phyloP scores from a whole-genome alignment of 2,113 vertebrate genomes.

The Mastomys coucha region DNA sequence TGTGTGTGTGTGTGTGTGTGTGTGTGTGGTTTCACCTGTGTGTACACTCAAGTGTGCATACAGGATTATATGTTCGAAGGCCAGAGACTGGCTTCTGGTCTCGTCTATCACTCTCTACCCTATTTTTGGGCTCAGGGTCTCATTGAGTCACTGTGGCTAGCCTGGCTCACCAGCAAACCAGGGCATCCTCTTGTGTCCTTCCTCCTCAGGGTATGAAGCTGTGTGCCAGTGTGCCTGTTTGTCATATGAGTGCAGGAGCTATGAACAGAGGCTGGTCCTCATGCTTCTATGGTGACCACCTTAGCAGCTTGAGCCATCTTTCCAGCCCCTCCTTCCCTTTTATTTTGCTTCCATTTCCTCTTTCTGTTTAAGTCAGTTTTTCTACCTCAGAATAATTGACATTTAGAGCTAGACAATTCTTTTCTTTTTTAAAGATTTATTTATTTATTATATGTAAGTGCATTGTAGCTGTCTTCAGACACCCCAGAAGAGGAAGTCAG shows the following conservation, averaged over 20 bases:
- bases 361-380: neutral
- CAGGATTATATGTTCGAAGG: neutral
- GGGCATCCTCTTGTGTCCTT: neutral
- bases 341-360: neutral
- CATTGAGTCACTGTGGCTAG: neutral
- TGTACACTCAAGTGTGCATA: neutral
- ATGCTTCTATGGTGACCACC: neutral
- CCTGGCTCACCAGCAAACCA: neutral
- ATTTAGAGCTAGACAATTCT: neutral
- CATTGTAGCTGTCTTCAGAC: no score
- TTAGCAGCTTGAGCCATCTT: neutral
- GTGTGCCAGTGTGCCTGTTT: neutral
- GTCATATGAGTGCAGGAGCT: neutral
- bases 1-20: neutral
- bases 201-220: neutral
- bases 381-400: neutral
- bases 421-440: no score
- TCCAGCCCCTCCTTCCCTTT: neutral
- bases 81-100: neutral
- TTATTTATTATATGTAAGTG: no score
- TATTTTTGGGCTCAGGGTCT: neutral
- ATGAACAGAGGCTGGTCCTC: neutral
- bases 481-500: no score
- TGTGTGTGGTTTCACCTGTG: neutral
- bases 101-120: neutral